Evolutionary conservation across 2,113 vertebrate species (phyloP).

Genomic region (Mesocricetus auratus): DNA sequence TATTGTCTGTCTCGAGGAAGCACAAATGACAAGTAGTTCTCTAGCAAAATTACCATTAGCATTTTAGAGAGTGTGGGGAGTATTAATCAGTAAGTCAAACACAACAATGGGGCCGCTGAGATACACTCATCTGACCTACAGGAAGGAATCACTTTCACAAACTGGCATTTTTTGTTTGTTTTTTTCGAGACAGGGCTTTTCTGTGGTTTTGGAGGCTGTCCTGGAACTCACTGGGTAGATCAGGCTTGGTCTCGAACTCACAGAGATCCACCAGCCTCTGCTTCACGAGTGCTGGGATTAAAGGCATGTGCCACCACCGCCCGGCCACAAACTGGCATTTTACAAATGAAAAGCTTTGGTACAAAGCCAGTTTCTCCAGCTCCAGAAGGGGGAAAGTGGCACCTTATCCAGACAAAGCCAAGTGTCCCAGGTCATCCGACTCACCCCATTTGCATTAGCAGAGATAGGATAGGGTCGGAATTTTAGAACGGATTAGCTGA

Average conservation of each 20-base stretch:
- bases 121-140: background rate
- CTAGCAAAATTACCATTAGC: background rate
- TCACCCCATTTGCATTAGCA: conserved; percentile 10
- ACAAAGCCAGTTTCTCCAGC: background rate
- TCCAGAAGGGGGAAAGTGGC: background rate
- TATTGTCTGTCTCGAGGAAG: conserved; percentile 20
- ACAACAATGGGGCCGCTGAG: background rate
- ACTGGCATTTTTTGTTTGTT: conserved; percentile 12
- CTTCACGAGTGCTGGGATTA: too few relatives aligned
- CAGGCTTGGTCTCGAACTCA: too few relatives aligned
- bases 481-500: conserved; percentile 12
- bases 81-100: conserved; percentile 9
- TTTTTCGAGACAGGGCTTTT: too few relatives aligned
- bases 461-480: background rate
- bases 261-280: too few relatives aligned
- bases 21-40: conserved; percentile 39
- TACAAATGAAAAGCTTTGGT: conserved; percentile 23
- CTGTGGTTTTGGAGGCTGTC: too few relatives aligned
- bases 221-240: too few relatives aligned
- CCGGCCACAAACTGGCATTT: background rate
- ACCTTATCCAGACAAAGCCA: conserved; percentile 14
- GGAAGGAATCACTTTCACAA: conserved; percentile 15
- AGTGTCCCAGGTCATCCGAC: background rate
- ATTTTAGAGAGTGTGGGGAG: conserved; percentile 24
- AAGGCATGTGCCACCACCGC: too few relatives aligned